Conservation (phyloP, 2,888 invertebrate species). For the Dryococelus australis region DNA sequence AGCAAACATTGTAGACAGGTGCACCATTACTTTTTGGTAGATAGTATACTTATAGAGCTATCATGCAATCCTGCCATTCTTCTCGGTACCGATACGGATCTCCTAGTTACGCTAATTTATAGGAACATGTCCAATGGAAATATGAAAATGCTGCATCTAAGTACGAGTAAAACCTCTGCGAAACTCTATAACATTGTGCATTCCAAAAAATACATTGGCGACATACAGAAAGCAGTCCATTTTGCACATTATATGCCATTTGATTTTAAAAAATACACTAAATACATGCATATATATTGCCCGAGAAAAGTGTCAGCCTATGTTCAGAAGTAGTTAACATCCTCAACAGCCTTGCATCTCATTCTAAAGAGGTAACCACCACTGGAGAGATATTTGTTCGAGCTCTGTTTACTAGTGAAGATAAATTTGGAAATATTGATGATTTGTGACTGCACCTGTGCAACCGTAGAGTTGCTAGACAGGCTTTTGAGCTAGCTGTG, state of each 20-base stretch:
- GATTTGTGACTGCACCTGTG: no score
- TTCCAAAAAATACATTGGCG: conserved; percentile 19
- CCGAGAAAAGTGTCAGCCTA: neutral
- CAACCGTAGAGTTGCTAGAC: no score
- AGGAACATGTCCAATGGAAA: neutral
- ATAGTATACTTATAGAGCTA: neutral
- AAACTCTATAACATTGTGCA: neutral
- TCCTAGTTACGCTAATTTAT: neutral
- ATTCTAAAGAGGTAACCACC: no score
- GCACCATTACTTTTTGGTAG: no score
- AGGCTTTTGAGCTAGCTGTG: no score
- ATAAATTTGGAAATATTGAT: no score
- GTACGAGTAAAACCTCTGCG: conserved; percentile 6
- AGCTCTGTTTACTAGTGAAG: no score
- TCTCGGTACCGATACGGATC: conserved; percentile 10
- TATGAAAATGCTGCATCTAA: neutral
- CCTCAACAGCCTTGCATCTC: no score
- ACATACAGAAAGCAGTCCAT: neutral
- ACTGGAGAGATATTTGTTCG: no score
- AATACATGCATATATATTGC: neutral
- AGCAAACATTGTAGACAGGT: no score
- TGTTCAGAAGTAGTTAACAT: conserved; percentile 19
- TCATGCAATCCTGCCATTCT: neutral
- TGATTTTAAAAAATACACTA: neutral
- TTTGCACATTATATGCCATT: neutral